Conservation (phyloP, 2,797 vertebrate genomes). For the Myripristis murdjan region DNA sequence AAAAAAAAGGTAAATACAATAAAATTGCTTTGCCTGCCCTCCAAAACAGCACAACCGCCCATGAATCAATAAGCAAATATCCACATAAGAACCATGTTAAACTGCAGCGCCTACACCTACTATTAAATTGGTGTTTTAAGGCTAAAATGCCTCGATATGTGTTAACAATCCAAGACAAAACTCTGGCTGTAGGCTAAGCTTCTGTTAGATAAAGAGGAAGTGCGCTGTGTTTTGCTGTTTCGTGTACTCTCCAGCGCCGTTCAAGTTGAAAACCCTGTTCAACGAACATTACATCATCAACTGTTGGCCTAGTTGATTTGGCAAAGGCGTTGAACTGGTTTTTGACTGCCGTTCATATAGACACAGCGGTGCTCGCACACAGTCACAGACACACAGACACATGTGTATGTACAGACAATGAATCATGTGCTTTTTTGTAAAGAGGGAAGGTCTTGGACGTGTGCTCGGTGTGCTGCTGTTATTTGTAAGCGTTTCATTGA, state of each 20-base stretch:
- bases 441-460: conserved; percentile 17
- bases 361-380: conserved; percentile 1
- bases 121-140: neutral
- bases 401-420: neutral
- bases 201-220: conserved; percentile 30
- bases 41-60: no score
- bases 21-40: no score
- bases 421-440: conserved; percentile 20
- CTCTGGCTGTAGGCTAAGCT: conserved; percentile 5
- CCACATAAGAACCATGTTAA: conserved; percentile 54
- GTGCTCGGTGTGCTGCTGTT: neutral
- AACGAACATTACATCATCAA: conserved; percentile 71
- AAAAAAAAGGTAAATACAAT: no score
- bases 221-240: conserved; percentile 45
- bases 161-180: neutral
- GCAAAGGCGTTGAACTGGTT: conserved; percentile 72
- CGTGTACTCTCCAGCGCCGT: conserved; percentile 7
- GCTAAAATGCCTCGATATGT: neutral
- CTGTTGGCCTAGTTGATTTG: conserved; percentile 50
- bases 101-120: conserved; percentile 25
- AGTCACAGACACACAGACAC: conserved; percentile 8
- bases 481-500: neutral
- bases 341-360: conserved; percentile 54
- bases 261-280: conserved; percentile 77
- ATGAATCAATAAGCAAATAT: no score